Base-by-base conservation (phyloP, 2,113 vertebrate genomes). In the Pleuronectes platessa region DNA sequence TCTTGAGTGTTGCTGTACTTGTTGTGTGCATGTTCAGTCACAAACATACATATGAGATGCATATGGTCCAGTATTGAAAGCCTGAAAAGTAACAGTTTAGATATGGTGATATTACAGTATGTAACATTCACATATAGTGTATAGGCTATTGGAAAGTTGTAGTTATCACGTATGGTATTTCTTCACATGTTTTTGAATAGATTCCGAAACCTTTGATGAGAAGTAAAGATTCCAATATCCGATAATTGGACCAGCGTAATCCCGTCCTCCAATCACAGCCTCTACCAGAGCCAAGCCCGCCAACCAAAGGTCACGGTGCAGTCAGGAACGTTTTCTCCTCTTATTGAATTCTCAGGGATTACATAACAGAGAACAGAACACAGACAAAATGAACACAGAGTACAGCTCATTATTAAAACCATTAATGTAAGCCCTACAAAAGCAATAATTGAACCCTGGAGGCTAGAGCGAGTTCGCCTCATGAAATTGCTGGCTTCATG, bases 281-380 rank as follows among this genome's bases (percentile, higher is more conserved):
- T 51, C 42, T 11, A 9, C 20, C 11, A 1, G 47, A 40, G 51
- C 17, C 2, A 21, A 76, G 61, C 68, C 82, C 68, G 31, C 51
- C 7, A n/a, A 11, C 11, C 70, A 81, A 66, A 79, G 71, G 81
- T 84, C 78, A 78, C 12, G 0, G n/a, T 23, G 40, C 24, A 45
- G 69, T 68, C 47, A 59, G 60, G 24, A 49, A 78, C 66, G 47
- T 61, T 71, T 47, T 68, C 62, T 73, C 21, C 31, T 62, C 35
- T 72, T 74, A 69, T 37, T 31, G 81, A 72, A 60, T 72, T 75
- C 74, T 51, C 64, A 64, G 27, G 71, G 11, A 74, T 82, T 76
- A 69, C 21, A 56, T 70, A 79, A 83, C 31, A 11, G 14, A 26
- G 8, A 17, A 63, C 11, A 68, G 58, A 59, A 63, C 66, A 37